A percentile compares a stretch with the other conserved stretches of the same genome.
phyloP scores from a whole-genome alignment of 2,888 invertebrate genomes.

The Cybosia mesomella region DNA sequence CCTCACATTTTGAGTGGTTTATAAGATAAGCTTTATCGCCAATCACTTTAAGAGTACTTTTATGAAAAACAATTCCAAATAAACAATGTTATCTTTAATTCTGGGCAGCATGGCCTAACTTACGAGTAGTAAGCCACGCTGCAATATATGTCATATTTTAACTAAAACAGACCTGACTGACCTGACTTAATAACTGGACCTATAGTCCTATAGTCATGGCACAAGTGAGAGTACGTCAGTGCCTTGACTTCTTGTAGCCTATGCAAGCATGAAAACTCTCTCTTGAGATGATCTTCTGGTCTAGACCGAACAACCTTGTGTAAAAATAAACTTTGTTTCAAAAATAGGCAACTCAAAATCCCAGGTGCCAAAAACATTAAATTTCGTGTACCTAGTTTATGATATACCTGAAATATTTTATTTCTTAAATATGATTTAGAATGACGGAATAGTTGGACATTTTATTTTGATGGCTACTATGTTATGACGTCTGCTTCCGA shows the following conservation, averaged over 20 bases:
- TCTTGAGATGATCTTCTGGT: not conserved
- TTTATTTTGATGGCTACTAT: conserved; percentile 27
- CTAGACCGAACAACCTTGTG: not conserved
- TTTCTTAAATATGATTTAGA: not conserved
- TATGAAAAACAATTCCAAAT: not conserved
- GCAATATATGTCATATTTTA: too few relatives aligned
- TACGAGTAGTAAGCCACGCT: too few relatives aligned
- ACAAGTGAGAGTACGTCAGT: too few relatives aligned
- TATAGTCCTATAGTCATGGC: too few relatives aligned
- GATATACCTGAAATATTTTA: conserved; percentile 5
- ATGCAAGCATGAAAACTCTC: not conserved
- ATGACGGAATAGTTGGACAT: conserved; percentile 12
- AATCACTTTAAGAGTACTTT: not conserved
- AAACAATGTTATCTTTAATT: not conserved
- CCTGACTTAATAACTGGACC: too few relatives aligned
- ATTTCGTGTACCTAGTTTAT: not conserved
- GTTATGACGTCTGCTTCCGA: conserved; percentile 22
- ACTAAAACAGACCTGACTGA: too few relatives aligned
- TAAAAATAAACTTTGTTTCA: not conserved
- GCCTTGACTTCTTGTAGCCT: not conserved
- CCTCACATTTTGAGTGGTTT: conserved; percentile 7
- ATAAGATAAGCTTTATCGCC: not conserved
- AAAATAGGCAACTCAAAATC: not conserved
- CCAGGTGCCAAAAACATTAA: conserved; percentile 4
- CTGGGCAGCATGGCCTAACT: too few relatives aligned